phyloP scores from a whole-genome alignment of 2,113 vertebrate species.

The Cebidichthys violaceus region DNA sequence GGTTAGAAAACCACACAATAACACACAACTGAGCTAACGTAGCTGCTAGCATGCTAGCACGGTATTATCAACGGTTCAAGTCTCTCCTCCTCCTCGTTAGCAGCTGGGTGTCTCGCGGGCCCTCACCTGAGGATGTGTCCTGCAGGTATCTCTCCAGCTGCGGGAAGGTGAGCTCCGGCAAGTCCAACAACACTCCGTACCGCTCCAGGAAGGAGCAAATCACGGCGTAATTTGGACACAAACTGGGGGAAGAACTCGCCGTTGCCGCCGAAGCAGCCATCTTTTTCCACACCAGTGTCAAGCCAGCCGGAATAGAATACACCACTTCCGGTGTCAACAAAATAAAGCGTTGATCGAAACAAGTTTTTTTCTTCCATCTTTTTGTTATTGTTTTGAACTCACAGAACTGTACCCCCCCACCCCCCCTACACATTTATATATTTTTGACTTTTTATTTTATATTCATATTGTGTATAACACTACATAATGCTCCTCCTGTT shows the following conservation, averaged over 20 bases:
- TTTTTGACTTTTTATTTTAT: no score
- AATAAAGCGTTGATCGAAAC: conserved; percentile 37
- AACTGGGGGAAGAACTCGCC: conserved; percentile 85
- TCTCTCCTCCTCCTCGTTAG: conserved; percentile 61
- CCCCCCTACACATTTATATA: no score
- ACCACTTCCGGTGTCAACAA: conserved; percentile 60
- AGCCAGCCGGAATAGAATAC: conserved; percentile 37
- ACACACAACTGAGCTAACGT: conserved; percentile 76
- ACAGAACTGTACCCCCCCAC: no score
- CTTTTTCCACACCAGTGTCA: conserved; percentile 82
- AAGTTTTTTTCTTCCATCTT: no score
- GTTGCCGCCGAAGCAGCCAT: conserved; percentile 89
- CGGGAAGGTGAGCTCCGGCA: conserved; percentile 93
- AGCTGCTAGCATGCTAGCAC: conserved; percentile 73
- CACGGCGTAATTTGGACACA: conserved; percentile 95
- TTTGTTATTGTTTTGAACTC: no score
- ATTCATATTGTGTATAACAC: no score
- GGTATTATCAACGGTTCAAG: conserved; percentile 64
- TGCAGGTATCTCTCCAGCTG: conserved; percentile 94
- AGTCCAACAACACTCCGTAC: conserved; percentile 90
- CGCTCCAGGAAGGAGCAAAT: conserved; percentile 96
- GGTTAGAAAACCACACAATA: conserved; percentile 82
- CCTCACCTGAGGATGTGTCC: conserved; percentile 88
- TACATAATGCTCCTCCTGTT: no score
- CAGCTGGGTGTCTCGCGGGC: conserved; percentile 10